Evolutionary conservation across 2,888 invertebrate species (phyloP).

Genomic region (Pharmacophagus antenor): DNA sequence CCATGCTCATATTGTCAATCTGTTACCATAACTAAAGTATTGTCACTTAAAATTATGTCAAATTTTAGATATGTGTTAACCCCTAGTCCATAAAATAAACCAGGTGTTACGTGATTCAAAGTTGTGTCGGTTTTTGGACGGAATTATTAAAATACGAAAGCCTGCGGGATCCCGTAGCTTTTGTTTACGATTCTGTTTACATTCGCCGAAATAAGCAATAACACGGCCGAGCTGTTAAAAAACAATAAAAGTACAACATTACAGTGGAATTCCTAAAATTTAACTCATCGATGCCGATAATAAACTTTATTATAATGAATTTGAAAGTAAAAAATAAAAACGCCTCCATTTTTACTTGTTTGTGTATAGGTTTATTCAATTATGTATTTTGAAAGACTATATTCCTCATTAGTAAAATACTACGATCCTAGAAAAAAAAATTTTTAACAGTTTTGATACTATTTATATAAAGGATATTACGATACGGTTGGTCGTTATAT

Average conservation of each 20-base stretch:
- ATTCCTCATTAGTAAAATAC: no score
- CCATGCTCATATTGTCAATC: no score
- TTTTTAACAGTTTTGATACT: no score
- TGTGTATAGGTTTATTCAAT: no score
- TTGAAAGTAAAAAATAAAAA: neutral
- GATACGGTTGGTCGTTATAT: no score
- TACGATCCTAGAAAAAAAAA: no score
- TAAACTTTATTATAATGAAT: conserved; percentile 12
- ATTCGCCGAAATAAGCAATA: conserved; percentile 24
- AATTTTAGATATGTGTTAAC: no score
- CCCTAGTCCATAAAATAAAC: conserved; percentile 44
- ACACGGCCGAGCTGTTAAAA: conserved; percentile 9
- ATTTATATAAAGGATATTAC: no score
- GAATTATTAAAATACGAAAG: conserved; percentile 30
- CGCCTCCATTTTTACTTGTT: neutral
- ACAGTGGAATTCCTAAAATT: conserved; percentile 6
- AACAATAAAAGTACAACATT: conserved; percentile 14
- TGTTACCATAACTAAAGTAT: no score
- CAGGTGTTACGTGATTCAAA: conserved; percentile 41
- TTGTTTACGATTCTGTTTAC: conserved; percentile 20
- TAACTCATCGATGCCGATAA: conserved; percentile 6
- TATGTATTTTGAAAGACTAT: no score
- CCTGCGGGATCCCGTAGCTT: conserved; percentile 31
- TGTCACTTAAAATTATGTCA: no score
- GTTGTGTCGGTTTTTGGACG: conserved; percentile 31